Evolutionary conservation across 2,113 vertebrate species (phyloP).

Genomic region (Saiga tatarica): DNA sequence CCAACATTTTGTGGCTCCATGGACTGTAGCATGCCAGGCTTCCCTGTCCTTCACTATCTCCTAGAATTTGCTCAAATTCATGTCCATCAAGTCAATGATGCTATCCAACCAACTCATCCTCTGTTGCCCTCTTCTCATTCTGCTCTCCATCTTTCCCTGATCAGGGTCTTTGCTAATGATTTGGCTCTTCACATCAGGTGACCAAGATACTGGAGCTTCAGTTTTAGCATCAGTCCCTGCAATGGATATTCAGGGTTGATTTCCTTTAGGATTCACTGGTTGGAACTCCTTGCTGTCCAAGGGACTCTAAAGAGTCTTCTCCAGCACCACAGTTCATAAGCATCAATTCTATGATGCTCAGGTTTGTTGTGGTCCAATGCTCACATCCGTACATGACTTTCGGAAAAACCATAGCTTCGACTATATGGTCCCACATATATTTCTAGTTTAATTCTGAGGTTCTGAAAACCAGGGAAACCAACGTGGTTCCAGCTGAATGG

Average conservation of each 20-base stretch:
- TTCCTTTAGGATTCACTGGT: neutral
- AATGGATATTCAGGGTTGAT: neutral
- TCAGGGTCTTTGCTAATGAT: neutral
- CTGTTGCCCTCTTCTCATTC: neutral
- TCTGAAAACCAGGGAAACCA: neutral
- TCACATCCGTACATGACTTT: accelerated
- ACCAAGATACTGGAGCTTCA: neutral
- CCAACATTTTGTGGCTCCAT: neutral
- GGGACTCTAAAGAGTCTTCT: neutral
- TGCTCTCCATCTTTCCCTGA: neutral
- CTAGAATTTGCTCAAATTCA: neutral
- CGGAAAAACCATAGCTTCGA: neutral
- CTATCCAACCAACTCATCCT: neutral
- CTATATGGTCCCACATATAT: neutral
- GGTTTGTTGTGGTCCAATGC: neutral
- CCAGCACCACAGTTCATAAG: neutral
- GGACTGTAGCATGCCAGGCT: neutral
- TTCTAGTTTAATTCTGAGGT: neutral
- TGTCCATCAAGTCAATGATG: neutral
- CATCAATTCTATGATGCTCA: neutral
- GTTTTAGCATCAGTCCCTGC: neutral
- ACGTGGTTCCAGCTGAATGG: neutral
- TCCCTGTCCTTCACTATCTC: neutral
- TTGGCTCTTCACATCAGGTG: neutral
- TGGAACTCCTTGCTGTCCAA: neutral